Evolutionary conservation across 2,113 vertebrate species (phyloP), one percentile per base, ranked within the genome.

Genomic region (Spermophilus dauricus): DNA sequence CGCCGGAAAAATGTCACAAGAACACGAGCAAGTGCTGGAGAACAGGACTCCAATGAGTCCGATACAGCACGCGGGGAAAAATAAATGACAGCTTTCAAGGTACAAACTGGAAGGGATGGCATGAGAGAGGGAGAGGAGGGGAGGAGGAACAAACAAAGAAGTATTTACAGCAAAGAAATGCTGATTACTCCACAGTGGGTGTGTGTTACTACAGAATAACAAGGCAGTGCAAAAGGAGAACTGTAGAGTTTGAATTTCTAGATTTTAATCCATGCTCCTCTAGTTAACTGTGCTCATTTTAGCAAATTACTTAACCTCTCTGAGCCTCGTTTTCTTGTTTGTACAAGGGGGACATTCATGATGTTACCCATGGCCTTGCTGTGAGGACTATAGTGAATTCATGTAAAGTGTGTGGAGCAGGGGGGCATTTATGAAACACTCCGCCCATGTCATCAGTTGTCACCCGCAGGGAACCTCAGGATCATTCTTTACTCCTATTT

Each of bases 241-340:
- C 81, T 26, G 1, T 13, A 7, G 61, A 24, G 9, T 42, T n/a
- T 45, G 69, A 28, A 78, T 80, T 28, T 1, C 20, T 48, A 4
- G 4, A 5, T 69, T 80, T 22, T n/a, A 83, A 22, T 89, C 30
- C 22, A 2, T 7, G 5, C 30, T 53, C 6, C 18, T 75, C 39
- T 8, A 11, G 30, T 45, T 32, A 81, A 63, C 30, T 42, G 8
- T 32, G 69, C 34, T 13, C 48, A 26, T 7, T 84, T 84, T 76
- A 48, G 58, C 73, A 26, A n/a, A 48, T 72, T 37, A n/a, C 20
- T 34, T 42, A 12, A 61, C 39, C 20, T 56, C 72, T n/a, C 16
- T 24, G 39, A 48, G 75, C 69, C 69, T 96, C 9, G 24, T 67
- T 94, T 91, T 89, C 18, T 14, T 39, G 28, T 73, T 84, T 65